Evolutionary conservation across 1,140 invertebrate species (phyloP).

Genomic region (Brachionus rubens): DNA sequence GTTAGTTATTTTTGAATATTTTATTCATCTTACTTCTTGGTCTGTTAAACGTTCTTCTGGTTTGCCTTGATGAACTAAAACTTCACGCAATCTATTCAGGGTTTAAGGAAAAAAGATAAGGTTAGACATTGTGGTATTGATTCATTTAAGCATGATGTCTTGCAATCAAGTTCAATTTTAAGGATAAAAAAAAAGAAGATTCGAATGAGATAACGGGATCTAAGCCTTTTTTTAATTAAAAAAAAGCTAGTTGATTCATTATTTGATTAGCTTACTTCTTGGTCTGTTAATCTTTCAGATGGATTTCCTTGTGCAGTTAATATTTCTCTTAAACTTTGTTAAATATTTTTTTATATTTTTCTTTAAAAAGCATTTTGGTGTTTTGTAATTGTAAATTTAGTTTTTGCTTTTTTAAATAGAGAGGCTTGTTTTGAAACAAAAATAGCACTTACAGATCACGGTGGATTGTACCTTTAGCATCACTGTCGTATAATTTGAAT

Average conservation of each 20-base stretch:
- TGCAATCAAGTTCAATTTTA: background rate
- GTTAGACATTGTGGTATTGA: background rate
- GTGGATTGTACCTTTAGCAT: slow-evolving; percentile 56
- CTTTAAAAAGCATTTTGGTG: background rate
- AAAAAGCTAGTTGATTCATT: background rate
- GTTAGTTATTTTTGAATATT: background rate
- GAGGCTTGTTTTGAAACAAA: background rate
- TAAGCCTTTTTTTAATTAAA: background rate
- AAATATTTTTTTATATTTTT: background rate
- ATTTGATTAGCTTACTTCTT: slow-evolving; percentile 13
- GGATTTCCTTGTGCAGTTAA: slow-evolving; percentile 32
- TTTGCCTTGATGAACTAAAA: slow-evolving; percentile 35
- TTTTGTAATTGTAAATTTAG: too few relatives aligned
- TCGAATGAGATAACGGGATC: background rate
- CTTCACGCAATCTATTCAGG: slow-evolving; percentile 41
- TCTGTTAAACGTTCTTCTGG: slow-evolving; percentile 45
- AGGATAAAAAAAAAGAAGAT: background rate
- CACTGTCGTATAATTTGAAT: slow-evolving; percentile 81
- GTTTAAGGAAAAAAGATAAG: background rate
- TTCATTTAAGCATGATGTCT: background rate
- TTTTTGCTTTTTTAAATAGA: too few relatives aligned
- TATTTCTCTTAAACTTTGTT: slow-evolving; percentile 33
- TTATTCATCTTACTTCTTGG: slow-evolving; percentile 40
- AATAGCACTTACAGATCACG: slow-evolving; percentile 24
- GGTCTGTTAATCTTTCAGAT: slow-evolving; percentile 30